Evolutionary conservation across 2,113 vertebrate species (phyloP), one percentile per base, ranked within the genome.

Genomic region (Aplodontia rufa): DNA sequence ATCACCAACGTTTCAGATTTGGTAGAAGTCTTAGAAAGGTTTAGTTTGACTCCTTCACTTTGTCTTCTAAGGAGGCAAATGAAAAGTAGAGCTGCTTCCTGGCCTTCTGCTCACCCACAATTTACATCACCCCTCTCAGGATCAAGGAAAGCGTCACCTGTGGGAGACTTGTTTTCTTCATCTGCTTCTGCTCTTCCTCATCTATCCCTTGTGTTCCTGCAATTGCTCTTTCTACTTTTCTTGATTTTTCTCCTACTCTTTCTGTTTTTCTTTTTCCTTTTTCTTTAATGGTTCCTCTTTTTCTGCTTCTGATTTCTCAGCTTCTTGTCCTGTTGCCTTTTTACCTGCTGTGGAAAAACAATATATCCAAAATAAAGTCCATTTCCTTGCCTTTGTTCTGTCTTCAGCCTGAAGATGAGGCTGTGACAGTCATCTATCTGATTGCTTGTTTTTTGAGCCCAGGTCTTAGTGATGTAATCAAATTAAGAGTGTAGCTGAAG

Each of bases 211-310:
- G 5, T 53, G 26, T 49, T 42, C n/a, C 20, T 53, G 20, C 47
- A 42, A 13, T 24, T n/a, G 1, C 28, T 55, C 20, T 45, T 78
- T 10, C 17, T 42, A 10, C 13, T 45, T 28, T 42, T 45, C 35
- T 8, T 68, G 1, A 16, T 35, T 7, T 3, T 42, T 24, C 2
- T 45, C 22, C 1, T 47, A 9, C 1, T 20, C 20, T 24, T n/a
- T 11, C 17, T 51, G 9, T 51, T 64, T 37, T 8, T 22, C 4
- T 17, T n/a, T n/a, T n/a, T n/a, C 7, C 40, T 85, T 4, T 22
- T 40, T 22, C 11, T 66, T 42, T n/a, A 35, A 37, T 17, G 76
- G 8, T 49, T 58, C 28, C 28, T 35, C 12, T 5, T 76, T 32
- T 32, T 32, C 6, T 28, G 22, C 32, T 62, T 72, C 13, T 20